Percentiles rank a stretch among this genome's conserved stretches.
These are phyloP conservation scores for Leistus spinibarbis DNA, from an alignment of 2,888 invertebrate genomes.

Conservation along the genomic window DNA sequence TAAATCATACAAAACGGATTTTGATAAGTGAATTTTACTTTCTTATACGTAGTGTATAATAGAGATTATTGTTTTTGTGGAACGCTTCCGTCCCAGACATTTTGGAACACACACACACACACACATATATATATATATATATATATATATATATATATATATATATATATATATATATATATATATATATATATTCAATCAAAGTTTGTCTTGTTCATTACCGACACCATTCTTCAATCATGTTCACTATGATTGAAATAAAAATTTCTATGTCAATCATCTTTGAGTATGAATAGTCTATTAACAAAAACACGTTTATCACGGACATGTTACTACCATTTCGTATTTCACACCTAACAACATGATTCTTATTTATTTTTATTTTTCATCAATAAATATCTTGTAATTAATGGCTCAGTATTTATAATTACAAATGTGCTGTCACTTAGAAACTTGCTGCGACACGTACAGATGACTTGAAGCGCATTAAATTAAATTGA, in stretches of 20 bases:
- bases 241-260: constrained; percentile 21
- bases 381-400: background rate
- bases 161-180: too few species aligned
- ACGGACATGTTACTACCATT: background rate
- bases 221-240: constrained; percentile 24
- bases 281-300: constrained; percentile 19
- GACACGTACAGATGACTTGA: background rate
- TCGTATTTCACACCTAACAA: background rate
- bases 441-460: background rate
- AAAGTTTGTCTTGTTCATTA: constrained; percentile 26
- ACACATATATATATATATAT: too few species aligned
- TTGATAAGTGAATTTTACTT: too few species aligned
- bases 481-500: background rate
- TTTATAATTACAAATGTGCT: background rate
- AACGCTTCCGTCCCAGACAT: too few species aligned
- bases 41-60: too few species aligned
- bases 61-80: too few species aligned
- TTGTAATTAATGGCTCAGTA: background rate
- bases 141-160: too few species aligned
- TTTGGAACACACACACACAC: too few species aligned
- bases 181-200: too few species aligned
- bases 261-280: constrained; percentile 32
- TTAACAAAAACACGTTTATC: constrained; percentile 16
- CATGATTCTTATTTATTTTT: background rate
- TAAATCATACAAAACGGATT: too few species aligned